Conservation (phyloP, 2,888 invertebrate species). For the Noctua comes region DNA sequence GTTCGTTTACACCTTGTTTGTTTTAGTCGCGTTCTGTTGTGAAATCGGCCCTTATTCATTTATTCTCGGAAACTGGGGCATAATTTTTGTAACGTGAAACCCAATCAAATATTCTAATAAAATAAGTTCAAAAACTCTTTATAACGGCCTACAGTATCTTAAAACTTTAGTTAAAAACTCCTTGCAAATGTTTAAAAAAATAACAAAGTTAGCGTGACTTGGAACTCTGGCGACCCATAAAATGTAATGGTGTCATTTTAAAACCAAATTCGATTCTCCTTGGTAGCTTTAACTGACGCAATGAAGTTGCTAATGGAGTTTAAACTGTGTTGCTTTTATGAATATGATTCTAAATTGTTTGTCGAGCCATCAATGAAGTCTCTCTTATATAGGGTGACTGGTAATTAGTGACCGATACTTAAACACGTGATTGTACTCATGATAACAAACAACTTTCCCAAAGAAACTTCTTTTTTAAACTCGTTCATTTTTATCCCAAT, state of each 20-base stretch:
- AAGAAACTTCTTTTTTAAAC: too few species aligned
- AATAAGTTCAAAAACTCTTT: conserved; percentile 27
- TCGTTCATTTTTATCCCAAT: too few species aligned
- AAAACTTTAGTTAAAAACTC: conserved; percentile 24
- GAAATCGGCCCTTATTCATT: not conserved
- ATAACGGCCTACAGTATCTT: not conserved
- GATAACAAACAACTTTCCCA: too few species aligned
- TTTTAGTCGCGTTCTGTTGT: not conserved
- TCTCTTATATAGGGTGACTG: not conserved
- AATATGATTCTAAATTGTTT: conserved; percentile 28
- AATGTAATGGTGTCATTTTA: conserved; percentile 33
- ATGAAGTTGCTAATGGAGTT: conserved; percentile 26
- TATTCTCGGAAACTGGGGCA: not conserved
- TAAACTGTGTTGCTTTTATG: conserved; percentile 40
- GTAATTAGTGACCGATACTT: too few species aligned
- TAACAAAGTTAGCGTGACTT: conserved; percentile 17
- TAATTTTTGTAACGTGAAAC: not conserved
- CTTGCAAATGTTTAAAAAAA: conserved; percentile 34
- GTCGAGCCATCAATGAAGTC: conserved; percentile 1
- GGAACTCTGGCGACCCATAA: conserved; percentile 28
- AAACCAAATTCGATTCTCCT: conserved; percentile 54
- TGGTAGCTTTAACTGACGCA: conserved; percentile 40
- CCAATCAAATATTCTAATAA: conserved; percentile 22
- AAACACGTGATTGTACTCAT: too few species aligned
- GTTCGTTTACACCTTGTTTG: not conserved